phyloP scores from a whole-genome alignment of 2,113 vertebrate genomes.

The Raja brachyura region DNA sequence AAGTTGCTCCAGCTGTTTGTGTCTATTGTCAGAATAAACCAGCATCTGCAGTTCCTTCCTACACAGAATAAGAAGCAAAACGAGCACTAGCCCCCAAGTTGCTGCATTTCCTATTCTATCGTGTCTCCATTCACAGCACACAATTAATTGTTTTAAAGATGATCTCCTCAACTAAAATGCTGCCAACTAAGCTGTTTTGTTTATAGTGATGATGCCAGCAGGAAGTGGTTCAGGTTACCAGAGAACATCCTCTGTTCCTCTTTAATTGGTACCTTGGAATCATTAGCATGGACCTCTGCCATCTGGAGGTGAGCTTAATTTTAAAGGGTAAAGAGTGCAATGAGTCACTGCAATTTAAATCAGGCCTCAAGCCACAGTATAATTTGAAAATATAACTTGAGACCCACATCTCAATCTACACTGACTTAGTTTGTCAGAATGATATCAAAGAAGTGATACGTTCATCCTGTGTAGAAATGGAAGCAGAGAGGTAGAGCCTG shows the following conservation, averaged over 20 bases:
- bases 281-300: too few relatives aligned
- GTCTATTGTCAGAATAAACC: too few relatives aligned
- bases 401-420: background rate
- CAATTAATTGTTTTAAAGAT: background rate
- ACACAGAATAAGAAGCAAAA: too few relatives aligned
- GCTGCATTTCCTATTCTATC: background rate
- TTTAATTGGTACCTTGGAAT: background rate
- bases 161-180: background rate
- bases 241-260: background rate
- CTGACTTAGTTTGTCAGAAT: background rate
- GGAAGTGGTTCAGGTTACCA: background rate
- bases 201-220: background rate
- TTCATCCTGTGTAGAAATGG: background rate
- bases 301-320: background rate
- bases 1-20: too few relatives aligned
- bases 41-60: too few relatives aligned
- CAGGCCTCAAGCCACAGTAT: background rate
- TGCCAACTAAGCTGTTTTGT: background rate
- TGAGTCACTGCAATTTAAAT: background rate
- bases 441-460: too few relatives aligned
- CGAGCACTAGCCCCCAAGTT: too few relatives aligned
- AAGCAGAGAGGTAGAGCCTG: too few relatives aligned
- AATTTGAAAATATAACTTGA: background rate
- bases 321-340: background rate
- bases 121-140: background rate